Evolutionary conservation across 92 coral and sea anemone species (phyloP), one percentile per base, ranked within the genome.

Genomic region (Epizoanthus fatuus): DNA sequence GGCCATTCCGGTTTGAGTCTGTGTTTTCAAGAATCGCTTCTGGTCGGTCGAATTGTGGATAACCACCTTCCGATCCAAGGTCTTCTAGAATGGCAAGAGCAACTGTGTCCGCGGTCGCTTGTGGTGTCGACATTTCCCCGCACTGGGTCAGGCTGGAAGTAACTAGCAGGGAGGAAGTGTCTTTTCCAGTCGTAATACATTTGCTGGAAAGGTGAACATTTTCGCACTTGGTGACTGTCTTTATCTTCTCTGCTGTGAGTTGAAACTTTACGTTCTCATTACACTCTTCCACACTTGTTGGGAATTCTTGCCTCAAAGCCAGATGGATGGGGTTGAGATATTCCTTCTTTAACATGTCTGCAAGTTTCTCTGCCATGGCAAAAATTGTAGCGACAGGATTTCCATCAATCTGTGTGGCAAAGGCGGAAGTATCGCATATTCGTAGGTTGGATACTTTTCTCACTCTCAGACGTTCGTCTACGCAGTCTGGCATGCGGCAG

Each of bases 331-430:
- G 19, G 29, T 58, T 73, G 2, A 45, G 53, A 51, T 86, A 52
- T 53, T 86, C 60, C 10, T 37, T 19, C 80, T 86, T 86, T 38
- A 86, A 81, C 77, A 86, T 40, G 38, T 86, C 90, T 74, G 90
- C 90, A 40, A 86, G 85, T 56, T 86, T 86, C 65, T 86, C 90
- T 55, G 78, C 40, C 90, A 86, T 86, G 25, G 90, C 90, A 55
- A 76, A 69, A 39, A 86, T 57, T 39, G 85, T 86, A 29, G 90
- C 90, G 32, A 69, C 79, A 15, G 90, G 90, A 54, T 86, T 86
- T 5, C 90, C 90, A 79, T 86, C 90, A 63, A 86, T 86, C 47
- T 86, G 90, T 19, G 90, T 86, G 45, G 90, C 90, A 22, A 86
- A 86, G 7, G 90, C 90, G 0, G 90, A 86, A 12, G 90, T 72